phyloP scores from a whole-genome alignment of 2,888 invertebrate species.

The Disparrhopalites patrizii region DNA sequence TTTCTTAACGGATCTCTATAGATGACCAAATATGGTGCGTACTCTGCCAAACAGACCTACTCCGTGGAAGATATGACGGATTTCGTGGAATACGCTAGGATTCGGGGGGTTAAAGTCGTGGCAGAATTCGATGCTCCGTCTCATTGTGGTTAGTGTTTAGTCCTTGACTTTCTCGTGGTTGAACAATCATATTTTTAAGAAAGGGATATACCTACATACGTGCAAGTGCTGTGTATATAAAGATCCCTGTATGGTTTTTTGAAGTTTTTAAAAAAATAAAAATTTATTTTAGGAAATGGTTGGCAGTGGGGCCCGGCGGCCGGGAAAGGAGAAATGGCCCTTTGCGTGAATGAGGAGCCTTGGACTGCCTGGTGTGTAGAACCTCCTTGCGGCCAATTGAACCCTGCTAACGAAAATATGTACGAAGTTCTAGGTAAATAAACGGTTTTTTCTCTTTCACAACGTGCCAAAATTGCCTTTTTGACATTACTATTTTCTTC shows the following conservation, averaged over 20 bases:
- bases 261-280: no score
- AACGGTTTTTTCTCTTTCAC: not conserved
- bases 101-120: constrained; percentile 76
- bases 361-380: constrained; percentile 62
- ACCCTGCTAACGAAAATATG: constrained; percentile 48
- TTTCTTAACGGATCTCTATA: no score
- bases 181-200: no score
- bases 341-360: constrained; percentile 49
- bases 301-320: constrained; percentile 50
- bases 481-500: no score
- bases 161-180: no score
- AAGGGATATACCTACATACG: no score
- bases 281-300: constrained; percentile 47
- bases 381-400: constrained; percentile 64
- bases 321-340: constrained; percentile 45
- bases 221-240: no score
- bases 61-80: constrained; percentile 60
- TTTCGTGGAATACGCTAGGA: constrained; percentile 69
- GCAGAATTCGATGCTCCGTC: constrained; percentile 92
- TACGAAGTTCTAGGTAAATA: constrained; percentile 54
- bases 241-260: no score
- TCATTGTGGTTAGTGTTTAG: constrained; percentile 71
- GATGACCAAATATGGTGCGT: constrained; percentile 73
- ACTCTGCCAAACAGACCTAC: constrained; percentile 64
- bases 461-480: no score